These are phyloP conservation scores for Vidua macroura DNA, from an alignment of 2,113 vertebrate genomes.

Conservation along the genomic window DNA sequence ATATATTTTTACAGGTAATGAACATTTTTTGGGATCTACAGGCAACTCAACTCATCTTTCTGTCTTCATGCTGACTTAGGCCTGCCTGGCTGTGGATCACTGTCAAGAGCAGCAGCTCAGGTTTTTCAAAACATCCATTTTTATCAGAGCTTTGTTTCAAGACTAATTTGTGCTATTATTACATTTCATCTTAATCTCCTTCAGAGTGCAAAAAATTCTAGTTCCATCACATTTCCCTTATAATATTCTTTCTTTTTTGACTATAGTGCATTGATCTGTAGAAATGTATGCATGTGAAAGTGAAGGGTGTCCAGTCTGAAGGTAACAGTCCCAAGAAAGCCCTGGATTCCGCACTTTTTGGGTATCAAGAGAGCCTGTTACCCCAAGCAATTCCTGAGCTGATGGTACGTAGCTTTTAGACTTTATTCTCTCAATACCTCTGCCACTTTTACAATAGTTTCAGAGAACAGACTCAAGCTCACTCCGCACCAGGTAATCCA, in stretches of 20 bases:
- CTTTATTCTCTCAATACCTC: not conserved
- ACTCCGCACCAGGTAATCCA: conserved; percentile 16
- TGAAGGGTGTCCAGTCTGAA: not conserved
- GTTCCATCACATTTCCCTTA: not conserved
- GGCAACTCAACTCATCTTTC: not conserved
- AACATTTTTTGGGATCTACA: not conserved
- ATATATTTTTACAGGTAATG: not conserved
- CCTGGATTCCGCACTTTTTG: not conserved
- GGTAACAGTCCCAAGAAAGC: not conserved
- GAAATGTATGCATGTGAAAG: not conserved
- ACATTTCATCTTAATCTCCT: not conserved
- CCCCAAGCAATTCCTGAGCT: not conserved
- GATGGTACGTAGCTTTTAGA: not conserved
- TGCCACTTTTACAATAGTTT: not conserved
- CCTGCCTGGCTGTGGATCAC: not conserved
- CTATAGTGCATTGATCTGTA: not conserved
- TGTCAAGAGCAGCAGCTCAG: not conserved
- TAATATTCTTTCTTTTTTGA: not conserved
- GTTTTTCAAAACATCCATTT: not conserved
- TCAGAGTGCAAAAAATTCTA: not conserved
- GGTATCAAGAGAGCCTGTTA: not conserved
- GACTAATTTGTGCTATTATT: not conserved
- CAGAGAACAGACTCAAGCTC: not conserved
- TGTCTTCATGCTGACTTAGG: not conserved
- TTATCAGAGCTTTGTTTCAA: not conserved